Conservation (phyloP, 2,888 invertebrate genomes). For the Brachypalpus laphriformis region DNA sequence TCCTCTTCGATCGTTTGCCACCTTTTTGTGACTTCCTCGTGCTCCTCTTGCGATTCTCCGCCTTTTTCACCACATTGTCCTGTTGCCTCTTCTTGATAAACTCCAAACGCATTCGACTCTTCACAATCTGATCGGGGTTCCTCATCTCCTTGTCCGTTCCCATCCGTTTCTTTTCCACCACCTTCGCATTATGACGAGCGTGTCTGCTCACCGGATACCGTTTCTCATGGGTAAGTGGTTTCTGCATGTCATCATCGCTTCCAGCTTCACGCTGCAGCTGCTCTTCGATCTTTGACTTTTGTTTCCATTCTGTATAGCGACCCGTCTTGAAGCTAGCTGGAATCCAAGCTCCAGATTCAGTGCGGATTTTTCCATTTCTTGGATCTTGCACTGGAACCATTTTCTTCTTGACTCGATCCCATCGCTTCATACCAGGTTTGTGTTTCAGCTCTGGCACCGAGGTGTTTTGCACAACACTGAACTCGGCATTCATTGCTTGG, state of each 20-base stretch:
- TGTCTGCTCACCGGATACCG: slow-evolving; percentile 86
- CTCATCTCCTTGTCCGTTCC: slow-evolving; percentile 86
- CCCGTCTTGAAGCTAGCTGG: slow-evolving; percentile 97
- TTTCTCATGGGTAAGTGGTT: slow-evolving; percentile 78
- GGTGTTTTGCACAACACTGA: slow-evolving; percentile 93
- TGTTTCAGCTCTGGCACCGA: slow-evolving; percentile 87
- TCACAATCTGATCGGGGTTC: slow-evolving; percentile 90
- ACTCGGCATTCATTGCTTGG: slow-evolving; percentile 90
- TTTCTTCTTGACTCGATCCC: slow-evolving; percentile 98
- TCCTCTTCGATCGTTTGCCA: slow-evolving; percentile 38
- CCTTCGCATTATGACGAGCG: slow-evolving; percentile 90
- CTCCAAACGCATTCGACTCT: slow-evolving; percentile 85
- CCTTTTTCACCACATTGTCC: slow-evolving; percentile 82
- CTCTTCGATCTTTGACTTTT: slow-evolving; percentile 85
- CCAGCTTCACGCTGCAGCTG: slow-evolving; percentile 80
- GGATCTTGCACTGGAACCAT: slow-evolving; percentile 88
- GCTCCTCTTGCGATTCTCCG: slow-evolving; percentile 81
- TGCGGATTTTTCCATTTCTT: slow-evolving; percentile 91
- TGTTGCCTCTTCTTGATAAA: slow-evolving; percentile 86
- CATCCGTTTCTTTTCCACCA: slow-evolving; percentile 85
- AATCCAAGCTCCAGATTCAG: slow-evolving; percentile 97
- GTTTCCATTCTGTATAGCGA: slow-evolving; percentile 93
- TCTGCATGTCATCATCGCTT: slow-evolving; percentile 78
- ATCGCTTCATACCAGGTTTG: slow-evolving; percentile 87
- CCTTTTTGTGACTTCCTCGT: slow-evolving; percentile 79